Evolutionary conservation across 2,888 invertebrate species (phyloP), one percentile per base, ranked within the genome.

Genomic region (Aphodius granarius): DNA sequence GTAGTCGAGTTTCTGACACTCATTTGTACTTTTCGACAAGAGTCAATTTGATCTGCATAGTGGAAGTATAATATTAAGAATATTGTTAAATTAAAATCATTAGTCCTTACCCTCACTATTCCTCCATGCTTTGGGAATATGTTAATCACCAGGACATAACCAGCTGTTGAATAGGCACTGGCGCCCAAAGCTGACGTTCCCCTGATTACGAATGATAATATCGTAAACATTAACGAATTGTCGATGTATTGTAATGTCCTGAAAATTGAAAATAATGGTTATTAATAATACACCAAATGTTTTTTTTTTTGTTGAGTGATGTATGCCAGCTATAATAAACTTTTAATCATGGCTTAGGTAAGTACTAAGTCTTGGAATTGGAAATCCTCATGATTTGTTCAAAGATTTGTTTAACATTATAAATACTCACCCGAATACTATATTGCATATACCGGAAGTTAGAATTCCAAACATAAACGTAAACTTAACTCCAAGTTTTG

Each of bases 161-260:
- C 92, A n/a, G 94, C 93, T 0, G 94, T 95, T 6, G 93, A 92
- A 85, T 93, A 94, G 0, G 94, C 94, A 81, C 94, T 92, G 3
- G 93, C 92, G 0, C 94, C 95, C 0, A 94, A 85, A 0, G 94
- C 95, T 86, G 94, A 94, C 78, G 94, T 87, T 3, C 92, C 92
- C 76, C 94, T 89, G 62, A 94, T 92, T 74, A 92, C 80, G 85
- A 95, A 92, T 83, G 94, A 94, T 66, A 93, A 89, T 0, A 88
- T 85, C 13, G 92, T 91, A 85, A 94, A 95, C 2, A 89, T 88
- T 0, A 87, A 86, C 65, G 91, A 89, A 80, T 91, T 90, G 63
- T 91, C 88, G 76, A 94, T 89, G 81, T 90, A 87, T 72, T 92
- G 92, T 80, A 94, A 84, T 23, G 92, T 88, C 63, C 94, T 94